Evolutionary conservation across 2,797 vertebrate genomes (phyloP).

Genomic region (Podargus strigoides): DNA sequence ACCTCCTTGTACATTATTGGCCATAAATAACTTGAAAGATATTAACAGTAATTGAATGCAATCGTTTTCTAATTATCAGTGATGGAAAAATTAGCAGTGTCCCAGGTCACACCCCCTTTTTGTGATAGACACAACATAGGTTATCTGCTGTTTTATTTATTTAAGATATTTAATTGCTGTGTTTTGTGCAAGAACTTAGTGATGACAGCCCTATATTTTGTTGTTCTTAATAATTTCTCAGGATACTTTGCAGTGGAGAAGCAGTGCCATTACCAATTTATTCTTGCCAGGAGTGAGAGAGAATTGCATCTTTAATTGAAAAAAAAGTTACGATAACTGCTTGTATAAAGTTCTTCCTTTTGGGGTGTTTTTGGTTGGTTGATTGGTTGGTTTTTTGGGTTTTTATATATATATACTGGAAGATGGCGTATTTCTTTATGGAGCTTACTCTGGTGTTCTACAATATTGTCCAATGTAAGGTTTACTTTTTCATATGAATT

Average conservation of each 20-base stretch:
- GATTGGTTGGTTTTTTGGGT: background rate
- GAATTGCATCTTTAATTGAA: conserved; percentile 73
- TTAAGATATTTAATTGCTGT: conserved; percentile 68
- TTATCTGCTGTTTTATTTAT: conserved; percentile 70
- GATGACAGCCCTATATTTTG: conserved; percentile 76
- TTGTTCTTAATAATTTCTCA: conserved; percentile 83
- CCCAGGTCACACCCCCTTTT: conserved; percentile 63
- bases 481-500: conserved; percentile 73
- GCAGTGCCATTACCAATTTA: conserved; percentile 74
- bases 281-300: conserved; percentile 78
- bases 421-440: conserved; percentile 70
- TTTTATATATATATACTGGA: conserved; percentile 26
- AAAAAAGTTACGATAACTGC: conserved; percentile 60
- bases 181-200: conserved; percentile 78
- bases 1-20: conserved; percentile 81
- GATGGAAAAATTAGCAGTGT: conserved; percentile 70
- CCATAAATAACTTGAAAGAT: conserved; percentile 77
- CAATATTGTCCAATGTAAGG: conserved; percentile 69
- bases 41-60: conserved; percentile 71
- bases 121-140: conserved; percentile 62
- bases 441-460: conserved; percentile 72
- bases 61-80: conserved; percentile 67
- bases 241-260: conserved; percentile 75
- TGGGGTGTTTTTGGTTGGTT: background rate
- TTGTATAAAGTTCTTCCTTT: conserved; percentile 74